Evolutionary conservation across 2,797 vertebrate species (phyloP).

Genomic region (Ctenosaura bakeri): DNA sequence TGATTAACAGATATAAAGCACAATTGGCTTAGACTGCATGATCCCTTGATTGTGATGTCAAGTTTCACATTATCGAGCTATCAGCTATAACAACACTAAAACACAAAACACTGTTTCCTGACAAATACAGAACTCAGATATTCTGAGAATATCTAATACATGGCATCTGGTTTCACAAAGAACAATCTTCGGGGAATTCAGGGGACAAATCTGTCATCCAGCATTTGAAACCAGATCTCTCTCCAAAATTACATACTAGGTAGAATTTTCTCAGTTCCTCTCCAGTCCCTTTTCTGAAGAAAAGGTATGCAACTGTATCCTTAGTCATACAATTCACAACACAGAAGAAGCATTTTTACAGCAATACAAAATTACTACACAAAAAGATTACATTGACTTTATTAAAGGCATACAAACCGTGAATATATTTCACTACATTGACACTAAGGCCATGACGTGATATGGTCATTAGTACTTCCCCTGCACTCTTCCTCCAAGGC

Average conservation of each 20-base stretch:
- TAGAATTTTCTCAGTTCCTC: not conserved
- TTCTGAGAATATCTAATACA: not conserved
- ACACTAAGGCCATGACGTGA: slow-evolving; percentile 96
- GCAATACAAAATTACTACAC: not conserved
- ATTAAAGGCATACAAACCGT: slow-evolving; percentile 81
- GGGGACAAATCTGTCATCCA: not conserved
- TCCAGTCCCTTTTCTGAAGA: not conserved
- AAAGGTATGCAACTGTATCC: not conserved
- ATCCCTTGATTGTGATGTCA: not conserved
- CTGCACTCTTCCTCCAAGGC: slow-evolving; percentile 97
- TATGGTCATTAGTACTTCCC: slow-evolving; percentile 98
- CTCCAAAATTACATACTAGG: not conserved
- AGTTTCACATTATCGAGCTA: not conserved
- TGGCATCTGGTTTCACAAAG: not conserved
- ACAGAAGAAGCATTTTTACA: not conserved
- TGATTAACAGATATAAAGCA: no score
- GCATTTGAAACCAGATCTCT: not conserved
- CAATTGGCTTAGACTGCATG: not conserved
- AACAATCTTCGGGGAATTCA: not conserved
- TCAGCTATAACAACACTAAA: not conserved
- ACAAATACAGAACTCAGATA: not conserved
- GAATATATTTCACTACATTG: slow-evolving; percentile 99
- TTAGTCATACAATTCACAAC: not conserved
- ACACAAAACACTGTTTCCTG: not conserved
- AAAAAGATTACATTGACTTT: not conserved